Conservation (phyloP, 1,140 invertebrate genomes). For the Drosophila carrolli region DNA sequence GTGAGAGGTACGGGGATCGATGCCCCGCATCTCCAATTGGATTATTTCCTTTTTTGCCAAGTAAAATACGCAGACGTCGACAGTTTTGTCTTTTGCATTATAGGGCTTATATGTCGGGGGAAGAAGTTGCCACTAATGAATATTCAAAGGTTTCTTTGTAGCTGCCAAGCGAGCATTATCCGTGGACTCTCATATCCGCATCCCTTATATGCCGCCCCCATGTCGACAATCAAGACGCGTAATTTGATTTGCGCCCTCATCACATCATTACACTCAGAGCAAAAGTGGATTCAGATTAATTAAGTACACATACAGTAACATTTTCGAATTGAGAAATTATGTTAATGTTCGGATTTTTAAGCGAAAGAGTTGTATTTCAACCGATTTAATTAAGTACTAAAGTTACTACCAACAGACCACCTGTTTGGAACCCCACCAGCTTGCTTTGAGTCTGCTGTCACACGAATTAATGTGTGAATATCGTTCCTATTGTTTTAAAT, state of each 20-base stretch:
- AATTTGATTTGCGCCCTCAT: slow-evolving; percentile 72
- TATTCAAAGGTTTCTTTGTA: slow-evolving; percentile 78
- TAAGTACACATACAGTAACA: no score
- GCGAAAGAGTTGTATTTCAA: no score
- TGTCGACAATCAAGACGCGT: slow-evolving; percentile 77
- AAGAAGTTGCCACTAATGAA: slow-evolving; percentile 72
- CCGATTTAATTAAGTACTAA: no score
- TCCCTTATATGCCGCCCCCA: slow-evolving; percentile 50
- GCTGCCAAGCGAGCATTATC: slow-evolving; percentile 60
- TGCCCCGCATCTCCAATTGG: slow-evolving; percentile 87
- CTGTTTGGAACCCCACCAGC: no score
- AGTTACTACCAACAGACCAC: no score
- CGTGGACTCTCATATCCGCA: slow-evolving; percentile 17
- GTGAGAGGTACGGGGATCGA: slow-evolving; percentile 93
- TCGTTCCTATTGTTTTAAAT: no score
- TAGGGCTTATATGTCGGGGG: slow-evolving; percentile 38
- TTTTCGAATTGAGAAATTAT: no score
- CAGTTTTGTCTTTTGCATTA: slow-evolving; percentile 57
- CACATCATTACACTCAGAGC: slow-evolving; percentile 16
- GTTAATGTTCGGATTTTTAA: no score
- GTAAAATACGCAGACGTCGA: slow-evolving; percentile 74
- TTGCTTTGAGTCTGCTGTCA: no score
- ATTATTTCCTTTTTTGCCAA: slow-evolving; percentile 50
- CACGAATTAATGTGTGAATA: no score
- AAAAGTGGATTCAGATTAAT: not conserved